A percentile compares a stretch with the other conserved stretches of the same genome.
These are phyloP conservation scores for Mesorhabditis belari DNA, from an alignment of 2,888 invertebrate species.

Conservation along the genomic window DNA sequence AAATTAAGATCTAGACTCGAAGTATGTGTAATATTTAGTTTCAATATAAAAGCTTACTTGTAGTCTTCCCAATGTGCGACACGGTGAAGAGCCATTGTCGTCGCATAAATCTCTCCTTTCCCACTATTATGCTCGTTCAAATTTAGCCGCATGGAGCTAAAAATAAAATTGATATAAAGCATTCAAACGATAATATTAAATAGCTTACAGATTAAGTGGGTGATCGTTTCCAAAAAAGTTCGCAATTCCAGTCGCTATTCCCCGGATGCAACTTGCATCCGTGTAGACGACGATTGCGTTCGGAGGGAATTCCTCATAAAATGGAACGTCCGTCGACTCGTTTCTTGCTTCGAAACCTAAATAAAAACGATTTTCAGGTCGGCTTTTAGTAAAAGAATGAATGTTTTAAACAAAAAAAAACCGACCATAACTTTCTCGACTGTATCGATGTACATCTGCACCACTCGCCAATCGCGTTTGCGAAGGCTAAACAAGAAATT, in stretches of 20 bases:
- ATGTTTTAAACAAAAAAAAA: too few species aligned
- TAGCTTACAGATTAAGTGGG: conserved; percentile 2
- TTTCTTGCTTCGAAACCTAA: too few species aligned
- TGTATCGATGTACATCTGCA: too few species aligned
- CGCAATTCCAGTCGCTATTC: conserved; percentile 4
- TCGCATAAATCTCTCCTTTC: conserved; percentile 4
- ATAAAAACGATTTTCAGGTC: too few species aligned
- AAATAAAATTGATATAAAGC: background rate
- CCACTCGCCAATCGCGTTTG: too few species aligned
- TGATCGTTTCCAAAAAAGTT: conserved; percentile 7
- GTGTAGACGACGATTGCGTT: conserved; percentile 4
- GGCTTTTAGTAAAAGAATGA: too few species aligned
- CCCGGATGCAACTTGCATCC: conserved; percentile 1
- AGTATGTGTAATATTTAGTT: background rate
- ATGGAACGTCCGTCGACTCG: too few species aligned
- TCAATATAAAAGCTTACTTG: background rate
- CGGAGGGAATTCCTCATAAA: background rate
- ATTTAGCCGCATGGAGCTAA: background rate
- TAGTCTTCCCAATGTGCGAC: conserved; percentile 2
- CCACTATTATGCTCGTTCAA: conserved; percentile 3
- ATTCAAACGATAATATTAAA: background rate
- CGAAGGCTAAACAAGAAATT: too few species aligned
- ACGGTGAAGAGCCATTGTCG: conserved; percentile 3
- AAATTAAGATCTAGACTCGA: too few species aligned
- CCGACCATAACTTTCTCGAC: too few species aligned